phyloP scores from a whole-genome alignment of 2,888 invertebrate species.

The Cylindroiulus punctatus region DNA sequence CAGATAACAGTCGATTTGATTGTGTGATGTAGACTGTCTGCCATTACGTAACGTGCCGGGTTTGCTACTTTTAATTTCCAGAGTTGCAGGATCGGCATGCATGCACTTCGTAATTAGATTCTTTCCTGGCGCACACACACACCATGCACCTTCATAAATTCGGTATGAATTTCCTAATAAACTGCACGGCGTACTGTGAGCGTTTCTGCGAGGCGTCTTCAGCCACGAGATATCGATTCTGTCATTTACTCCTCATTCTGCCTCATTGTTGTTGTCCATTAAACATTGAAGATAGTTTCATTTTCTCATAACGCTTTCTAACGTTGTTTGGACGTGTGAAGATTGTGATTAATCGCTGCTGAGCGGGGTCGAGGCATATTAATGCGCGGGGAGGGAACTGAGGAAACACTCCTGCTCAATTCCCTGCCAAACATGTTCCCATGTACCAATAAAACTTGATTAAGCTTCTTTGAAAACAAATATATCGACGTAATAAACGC shows the following conservation, averaged over 20 bases:
- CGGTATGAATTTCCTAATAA: slow-evolving; percentile 3
- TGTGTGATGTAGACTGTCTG: neutral
- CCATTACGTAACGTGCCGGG: neutral
- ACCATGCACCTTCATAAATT: slow-evolving; percentile 24
- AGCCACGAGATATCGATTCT: slow-evolving; percentile 24
- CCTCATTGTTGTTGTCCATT: slow-evolving; percentile 38
- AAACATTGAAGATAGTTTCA: slow-evolving; percentile 42
- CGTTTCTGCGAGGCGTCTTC: neutral
- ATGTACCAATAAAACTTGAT: too few species aligned
- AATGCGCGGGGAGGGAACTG: neutral
- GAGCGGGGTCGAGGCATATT: neutral
- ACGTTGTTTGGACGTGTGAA: slow-evolving; percentile 9
- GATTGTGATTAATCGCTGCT: slow-evolving; percentile 26
- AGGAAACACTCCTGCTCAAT: neutral
- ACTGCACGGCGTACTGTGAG: neutral
- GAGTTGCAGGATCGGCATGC: neutral
- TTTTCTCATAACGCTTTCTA: slow-evolving; percentile 42
- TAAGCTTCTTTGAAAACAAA: too few species aligned
- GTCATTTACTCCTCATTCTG: slow-evolving; percentile 21
- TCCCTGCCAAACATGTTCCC: neutral
- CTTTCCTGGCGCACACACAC: slow-evolving; percentile 11
- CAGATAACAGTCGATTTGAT: neutral
- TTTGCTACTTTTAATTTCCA: slow-evolving; percentile 30
- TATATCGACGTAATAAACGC: too few species aligned
- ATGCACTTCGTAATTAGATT: slow-evolving; percentile 28